Percentiles rank a stretch among this genome's conserved stretches.
phyloP scores from a whole-genome alignment of 1,140 invertebrate genomes.

The Hyphantria cunea region DNA sequence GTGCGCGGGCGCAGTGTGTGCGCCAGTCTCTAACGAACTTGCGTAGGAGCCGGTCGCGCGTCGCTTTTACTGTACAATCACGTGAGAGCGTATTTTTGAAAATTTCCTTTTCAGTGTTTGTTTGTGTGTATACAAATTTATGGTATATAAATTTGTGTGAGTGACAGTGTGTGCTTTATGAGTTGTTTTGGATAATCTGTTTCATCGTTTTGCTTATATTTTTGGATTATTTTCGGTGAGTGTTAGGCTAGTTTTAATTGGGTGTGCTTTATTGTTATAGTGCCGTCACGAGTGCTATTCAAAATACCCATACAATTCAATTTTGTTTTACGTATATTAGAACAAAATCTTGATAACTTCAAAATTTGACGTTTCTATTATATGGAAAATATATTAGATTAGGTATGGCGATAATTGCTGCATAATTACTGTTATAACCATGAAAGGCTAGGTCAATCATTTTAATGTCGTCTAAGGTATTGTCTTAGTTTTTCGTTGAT shows the following conservation, averaged over 20 bases:
- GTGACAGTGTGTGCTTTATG: constrained; percentile 31
- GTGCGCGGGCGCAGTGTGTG: constrained; percentile 43
- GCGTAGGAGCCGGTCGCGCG: constrained; percentile 53
- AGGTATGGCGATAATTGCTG: constrained; percentile 18
- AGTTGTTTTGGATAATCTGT: constrained; percentile 27
- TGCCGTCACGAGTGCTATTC: constrained; percentile 4
- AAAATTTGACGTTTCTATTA: constrained; percentile 1
- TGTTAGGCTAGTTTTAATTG: constrained; percentile 38
- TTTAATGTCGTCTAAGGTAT: constrained; percentile 21
- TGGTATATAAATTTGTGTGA: neutral
- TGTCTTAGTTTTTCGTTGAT: constrained; percentile 8
- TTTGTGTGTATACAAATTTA: constrained; percentile 18
- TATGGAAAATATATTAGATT: constrained; percentile 12
- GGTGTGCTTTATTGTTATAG: constrained; percentile 44
- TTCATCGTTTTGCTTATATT: constrained; percentile 26
- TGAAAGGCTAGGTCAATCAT: constrained; percentile 18
- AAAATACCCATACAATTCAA: neutral
- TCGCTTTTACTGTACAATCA: constrained; percentile 13
- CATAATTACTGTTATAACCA: constrained; percentile 8
- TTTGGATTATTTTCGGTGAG: constrained; percentile 53
- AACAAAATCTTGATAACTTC: constrained; percentile 1
- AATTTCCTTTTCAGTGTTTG: constrained; percentile 31
- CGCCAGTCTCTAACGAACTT: constrained; percentile 50
- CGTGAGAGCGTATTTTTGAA: constrained; percentile 30
- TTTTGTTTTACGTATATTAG: neutral